These are phyloP conservation scores for Silurus asotus DNA, from an alignment of 2,113 vertebrate genomes.

Conservation along the genomic window DNA sequence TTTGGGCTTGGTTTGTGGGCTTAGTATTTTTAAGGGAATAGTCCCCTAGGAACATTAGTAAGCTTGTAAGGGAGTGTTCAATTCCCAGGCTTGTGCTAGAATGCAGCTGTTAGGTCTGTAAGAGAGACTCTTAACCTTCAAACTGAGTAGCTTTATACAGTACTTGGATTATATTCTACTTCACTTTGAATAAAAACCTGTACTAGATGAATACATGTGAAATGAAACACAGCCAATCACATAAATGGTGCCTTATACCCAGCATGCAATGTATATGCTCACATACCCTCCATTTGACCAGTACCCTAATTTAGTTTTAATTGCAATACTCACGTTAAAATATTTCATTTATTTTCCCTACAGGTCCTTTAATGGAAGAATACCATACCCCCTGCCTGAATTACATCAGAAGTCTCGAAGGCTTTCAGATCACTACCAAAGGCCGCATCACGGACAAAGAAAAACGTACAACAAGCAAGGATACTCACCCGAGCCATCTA, in stretches of 20 bases:
- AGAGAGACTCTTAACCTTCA: neutral
- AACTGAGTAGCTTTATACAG: neutral
- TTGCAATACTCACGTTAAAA: conserved; percentile 57
- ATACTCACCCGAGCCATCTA: neutral
- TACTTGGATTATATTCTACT: neutral
- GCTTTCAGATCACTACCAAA: conserved; percentile 45
- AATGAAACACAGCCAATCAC: neutral
- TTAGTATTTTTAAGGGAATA: neutral
- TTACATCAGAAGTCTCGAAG: conserved; percentile 46
- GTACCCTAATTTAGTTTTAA: conserved; percentile 13
- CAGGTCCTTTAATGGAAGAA: conserved; percentile 61
- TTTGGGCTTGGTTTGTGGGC: neutral
- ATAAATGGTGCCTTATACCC: neutral
- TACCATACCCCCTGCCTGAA: conserved; percentile 34
- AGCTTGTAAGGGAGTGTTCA: neutral
- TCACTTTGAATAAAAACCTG: neutral
- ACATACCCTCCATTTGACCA: neutral
- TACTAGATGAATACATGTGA: neutral
- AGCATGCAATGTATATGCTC: neutral
- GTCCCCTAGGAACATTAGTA: neutral
- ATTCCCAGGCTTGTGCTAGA: neutral
- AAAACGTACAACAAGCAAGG: conserved; percentile 12
- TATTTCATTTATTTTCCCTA: conserved; percentile 50
- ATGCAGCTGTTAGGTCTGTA: neutral
- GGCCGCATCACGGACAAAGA: neutral